These are phyloP conservation scores for Psophia crepitans DNA, from an alignment of 2,113 vertebrate genomes.

Conservation along the genomic window DNA sequence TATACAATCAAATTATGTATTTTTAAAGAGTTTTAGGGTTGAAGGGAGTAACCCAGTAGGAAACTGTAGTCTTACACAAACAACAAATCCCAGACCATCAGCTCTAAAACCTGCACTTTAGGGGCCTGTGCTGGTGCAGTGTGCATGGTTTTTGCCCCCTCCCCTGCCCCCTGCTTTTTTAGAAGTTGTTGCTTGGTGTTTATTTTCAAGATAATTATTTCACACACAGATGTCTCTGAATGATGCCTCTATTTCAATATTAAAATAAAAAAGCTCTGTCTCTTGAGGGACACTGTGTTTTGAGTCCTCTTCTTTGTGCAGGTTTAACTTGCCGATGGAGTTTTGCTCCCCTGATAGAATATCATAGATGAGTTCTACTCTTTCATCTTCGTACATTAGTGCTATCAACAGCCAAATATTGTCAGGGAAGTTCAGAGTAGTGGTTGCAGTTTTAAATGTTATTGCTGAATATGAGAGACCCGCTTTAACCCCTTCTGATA, in stretches of 20 bases:
- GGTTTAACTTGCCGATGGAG: not conserved
- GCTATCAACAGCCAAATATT: not conserved
- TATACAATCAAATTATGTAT: not conserved
- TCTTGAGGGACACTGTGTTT: not conserved
- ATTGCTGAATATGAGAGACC: not conserved
- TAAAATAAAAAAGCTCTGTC: not conserved
- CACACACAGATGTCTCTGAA: not conserved
- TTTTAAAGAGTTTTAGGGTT: not conserved
- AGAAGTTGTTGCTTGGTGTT: not conserved
- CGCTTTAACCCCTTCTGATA: not conserved
- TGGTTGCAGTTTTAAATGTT: not conserved
- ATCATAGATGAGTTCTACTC: not conserved
- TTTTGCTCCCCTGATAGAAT: not conserved
- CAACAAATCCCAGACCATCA: not conserved
- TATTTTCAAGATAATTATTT: not conserved
- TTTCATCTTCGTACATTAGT: not conserved
- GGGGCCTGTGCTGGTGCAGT: no score
- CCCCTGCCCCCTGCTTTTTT: not conserved
- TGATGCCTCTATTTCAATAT: not conserved
- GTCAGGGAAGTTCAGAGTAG: not conserved
- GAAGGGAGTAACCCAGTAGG: not conserved
- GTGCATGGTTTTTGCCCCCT: not conserved
- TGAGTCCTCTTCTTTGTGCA: not conserved
- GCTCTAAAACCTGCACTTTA: fast-evolving
- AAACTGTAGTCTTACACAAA: not conserved